Conservation (phyloP, 2,797 vertebrate species). For the Cottoperca gobio region DNA sequence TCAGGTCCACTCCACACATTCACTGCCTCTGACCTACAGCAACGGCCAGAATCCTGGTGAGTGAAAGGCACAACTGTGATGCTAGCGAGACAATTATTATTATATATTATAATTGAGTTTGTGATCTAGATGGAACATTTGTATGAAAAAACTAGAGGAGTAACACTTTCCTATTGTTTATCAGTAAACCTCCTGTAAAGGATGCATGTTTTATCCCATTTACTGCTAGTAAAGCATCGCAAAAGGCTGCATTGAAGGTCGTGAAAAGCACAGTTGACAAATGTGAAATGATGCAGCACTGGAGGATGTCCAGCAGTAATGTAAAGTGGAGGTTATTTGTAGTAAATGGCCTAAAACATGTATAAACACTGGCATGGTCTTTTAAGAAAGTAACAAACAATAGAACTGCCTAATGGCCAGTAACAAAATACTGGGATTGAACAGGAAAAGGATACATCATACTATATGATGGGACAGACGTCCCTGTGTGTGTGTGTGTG, state of each 20-base stretch:
- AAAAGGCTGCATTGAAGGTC: background rate
- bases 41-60: constrained; percentile 93
- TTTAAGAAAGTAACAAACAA: background rate
- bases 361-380: background rate
- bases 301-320: background rate
- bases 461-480: too few relatives aligned
- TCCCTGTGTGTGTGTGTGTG: too few relatives aligned
- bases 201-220: constrained; percentile 3
- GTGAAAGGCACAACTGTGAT: constrained; percentile 11
- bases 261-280: background rate
- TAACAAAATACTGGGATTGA: too few relatives aligned
- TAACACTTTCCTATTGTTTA: background rate
- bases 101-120: background rate
- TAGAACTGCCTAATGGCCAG: background rate
- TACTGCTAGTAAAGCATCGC: background rate
- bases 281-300: background rate
- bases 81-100: background rate
- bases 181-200: background rate
- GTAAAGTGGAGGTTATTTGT: background rate
- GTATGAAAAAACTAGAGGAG: background rate
- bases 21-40: constrained; percentile 93
- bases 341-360: constrained; percentile 3
- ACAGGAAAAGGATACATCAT: too few relatives aligned
- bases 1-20: constrained; percentile 94
- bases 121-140: background rate